phyloP scores from a whole-genome alignment of 2,797 vertebrate genomes.

The Cheracebus regulus region DNA sequence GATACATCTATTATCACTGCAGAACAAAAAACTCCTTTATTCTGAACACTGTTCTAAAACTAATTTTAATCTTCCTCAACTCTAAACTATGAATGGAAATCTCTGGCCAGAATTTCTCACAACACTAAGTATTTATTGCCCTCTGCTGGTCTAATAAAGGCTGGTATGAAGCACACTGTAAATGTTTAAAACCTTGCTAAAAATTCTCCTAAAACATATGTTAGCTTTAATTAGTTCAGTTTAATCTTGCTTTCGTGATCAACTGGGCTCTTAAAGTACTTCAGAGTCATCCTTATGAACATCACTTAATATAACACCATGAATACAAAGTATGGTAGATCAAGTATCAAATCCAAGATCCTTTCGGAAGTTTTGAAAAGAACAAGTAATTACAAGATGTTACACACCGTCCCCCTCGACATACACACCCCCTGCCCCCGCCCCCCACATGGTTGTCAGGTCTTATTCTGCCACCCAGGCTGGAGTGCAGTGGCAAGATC shows the following conservation, averaged over 20 bases:
- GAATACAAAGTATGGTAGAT: not conserved
- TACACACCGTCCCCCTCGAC: not conserved
- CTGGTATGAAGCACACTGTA: not conserved
- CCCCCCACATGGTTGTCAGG: not conserved
- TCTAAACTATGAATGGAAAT: conserved; percentile 37
- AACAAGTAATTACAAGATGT: not conserved
- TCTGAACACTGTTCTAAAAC: conserved; percentile 31
- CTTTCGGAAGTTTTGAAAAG: conserved; percentile 50
- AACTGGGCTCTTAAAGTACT: not conserved
- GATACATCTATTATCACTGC: not conserved
- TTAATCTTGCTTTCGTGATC: conserved; percentile 21
- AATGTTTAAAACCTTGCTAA: conserved; percentile 18
- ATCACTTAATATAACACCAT: not conserved
- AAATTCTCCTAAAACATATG: conserved; percentile 19
- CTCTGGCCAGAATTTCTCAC: conserved; percentile 29
- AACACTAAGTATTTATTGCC: conserved; percentile 76
- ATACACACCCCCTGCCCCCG: no score
- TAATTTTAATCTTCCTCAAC: conserved; percentile 18
- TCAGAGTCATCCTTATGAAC: not conserved
- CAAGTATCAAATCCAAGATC: not conserved
- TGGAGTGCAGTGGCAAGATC: no score
- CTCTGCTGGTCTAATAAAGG: conserved; percentile 74
- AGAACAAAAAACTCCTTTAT: conserved; percentile 23
- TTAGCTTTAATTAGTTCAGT: not conserved
- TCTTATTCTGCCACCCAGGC: not conserved